These are phyloP conservation scores for Trachythela sp. DNA, from an alignment of 64 coral and sea anemone species.

Conservation along the genomic window DNA sequence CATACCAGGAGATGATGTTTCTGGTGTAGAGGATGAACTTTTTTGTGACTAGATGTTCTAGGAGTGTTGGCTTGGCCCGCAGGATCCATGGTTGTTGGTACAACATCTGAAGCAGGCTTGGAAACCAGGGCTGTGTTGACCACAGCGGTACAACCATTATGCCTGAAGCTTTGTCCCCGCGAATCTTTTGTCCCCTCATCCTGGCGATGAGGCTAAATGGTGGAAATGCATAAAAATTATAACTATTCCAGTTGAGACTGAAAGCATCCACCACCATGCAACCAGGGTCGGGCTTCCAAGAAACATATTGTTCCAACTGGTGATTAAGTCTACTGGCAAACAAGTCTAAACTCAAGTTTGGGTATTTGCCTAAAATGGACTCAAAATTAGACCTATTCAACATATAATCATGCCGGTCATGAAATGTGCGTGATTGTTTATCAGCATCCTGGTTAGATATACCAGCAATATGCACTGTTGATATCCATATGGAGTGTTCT, in stretches of 20 bases:
- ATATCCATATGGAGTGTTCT: background rate
- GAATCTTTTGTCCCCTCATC: background rate
- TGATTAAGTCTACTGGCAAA: background rate
- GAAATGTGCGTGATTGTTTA: background rate
- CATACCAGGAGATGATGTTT: too few relatives aligned
- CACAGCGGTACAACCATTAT: background rate
- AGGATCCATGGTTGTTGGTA: background rate
- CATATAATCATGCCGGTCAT: background rate
- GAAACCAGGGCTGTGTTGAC: background rate
- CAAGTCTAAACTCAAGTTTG: background rate
- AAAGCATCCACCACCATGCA: background rate
- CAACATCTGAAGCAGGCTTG: background rate
- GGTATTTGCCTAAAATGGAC: background rate
- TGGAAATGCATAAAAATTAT: conserved; percentile 42
- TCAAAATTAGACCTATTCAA: background rate
- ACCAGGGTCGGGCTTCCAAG: background rate
- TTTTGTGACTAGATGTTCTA: too few relatives aligned
- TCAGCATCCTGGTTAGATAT: background rate
- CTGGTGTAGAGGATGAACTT: too few relatives aligned
- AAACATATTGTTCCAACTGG: too few relatives aligned
- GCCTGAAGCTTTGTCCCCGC: background rate
- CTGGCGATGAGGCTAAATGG: conserved; percentile 46
- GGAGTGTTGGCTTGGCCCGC: too few relatives aligned
- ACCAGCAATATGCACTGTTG: background rate
- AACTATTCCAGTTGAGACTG: background rate